These are phyloP conservation scores for Spilogale gracilis DNA, from an alignment of 2,113 vertebrate species.

Conservation along the genomic window DNA sequence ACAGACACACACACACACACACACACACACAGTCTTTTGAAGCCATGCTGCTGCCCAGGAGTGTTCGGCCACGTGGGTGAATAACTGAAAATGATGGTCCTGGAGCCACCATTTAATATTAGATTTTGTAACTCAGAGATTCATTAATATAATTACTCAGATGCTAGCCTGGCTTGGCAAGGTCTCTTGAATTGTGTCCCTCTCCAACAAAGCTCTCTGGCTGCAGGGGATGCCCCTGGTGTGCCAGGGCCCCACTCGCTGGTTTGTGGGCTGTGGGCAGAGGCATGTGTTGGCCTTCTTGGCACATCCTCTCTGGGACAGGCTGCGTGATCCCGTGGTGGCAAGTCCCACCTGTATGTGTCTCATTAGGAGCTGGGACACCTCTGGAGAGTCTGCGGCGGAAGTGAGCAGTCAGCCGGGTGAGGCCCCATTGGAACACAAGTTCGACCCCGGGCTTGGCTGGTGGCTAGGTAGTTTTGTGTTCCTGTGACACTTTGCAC, in stretches of 20 bases:
- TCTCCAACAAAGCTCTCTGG: constrained; percentile 56
- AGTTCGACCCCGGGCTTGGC: neutral
- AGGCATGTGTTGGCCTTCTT: neutral
- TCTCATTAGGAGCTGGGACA: neutral
- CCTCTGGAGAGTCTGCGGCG: neutral
- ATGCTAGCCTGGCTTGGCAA: constrained; percentile 77
- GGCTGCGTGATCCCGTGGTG: neutral
- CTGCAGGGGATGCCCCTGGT: constrained; percentile 27
- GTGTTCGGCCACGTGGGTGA: constrained; percentile 62
- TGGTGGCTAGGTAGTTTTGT: neutral
- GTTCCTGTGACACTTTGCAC: neutral
- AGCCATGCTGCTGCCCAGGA: constrained; percentile 46
- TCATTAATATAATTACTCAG: constrained; percentile 79
- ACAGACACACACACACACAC: neutral
- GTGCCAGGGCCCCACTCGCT: neutral
- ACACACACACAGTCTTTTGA: constrained; percentile 44
- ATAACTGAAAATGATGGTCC: constrained; percentile 51
- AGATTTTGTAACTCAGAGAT: constrained; percentile 79
- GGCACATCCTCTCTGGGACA: neutral
- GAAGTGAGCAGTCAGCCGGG: neutral
- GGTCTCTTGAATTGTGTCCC: constrained; percentile 60
- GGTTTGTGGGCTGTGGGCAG: neutral
- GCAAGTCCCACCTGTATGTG: neutral
- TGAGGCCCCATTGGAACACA: neutral
- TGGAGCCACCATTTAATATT: constrained; percentile 72